Evolutionary conservation across 2,113 vertebrate species (phyloP).

Genomic region (Plecturocebus donacophilus): DNA sequence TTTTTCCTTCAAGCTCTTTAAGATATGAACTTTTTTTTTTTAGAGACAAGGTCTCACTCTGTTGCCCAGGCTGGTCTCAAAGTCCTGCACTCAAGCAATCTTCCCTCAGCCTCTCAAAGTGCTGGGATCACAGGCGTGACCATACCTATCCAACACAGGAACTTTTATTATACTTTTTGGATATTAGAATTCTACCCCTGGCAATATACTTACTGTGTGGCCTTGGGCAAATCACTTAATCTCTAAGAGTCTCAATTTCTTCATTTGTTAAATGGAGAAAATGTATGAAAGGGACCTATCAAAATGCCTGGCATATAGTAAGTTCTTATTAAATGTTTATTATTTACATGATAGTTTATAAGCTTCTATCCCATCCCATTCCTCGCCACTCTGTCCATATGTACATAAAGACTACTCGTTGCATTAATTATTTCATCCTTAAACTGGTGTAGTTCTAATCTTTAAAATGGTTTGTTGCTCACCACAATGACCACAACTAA

Average conservation of each 20-base stretch:
- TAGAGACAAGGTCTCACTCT: no score
- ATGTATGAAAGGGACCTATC: neutral
- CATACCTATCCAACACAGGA: neutral
- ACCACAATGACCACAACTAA: conserved; percentile 69
- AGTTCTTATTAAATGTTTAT: conserved; percentile 63
- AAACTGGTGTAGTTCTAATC: conserved; percentile 54
- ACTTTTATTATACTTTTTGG: neutral
- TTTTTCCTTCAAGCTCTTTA: neutral
- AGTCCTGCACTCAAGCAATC: no score
- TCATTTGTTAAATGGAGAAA: conserved; percentile 28
- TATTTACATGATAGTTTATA: conserved; percentile 59
- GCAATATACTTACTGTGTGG: neutral
- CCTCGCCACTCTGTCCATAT: neutral
- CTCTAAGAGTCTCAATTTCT: neutral
- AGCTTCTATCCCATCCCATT: conserved; percentile 48
- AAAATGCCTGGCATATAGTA: neutral
- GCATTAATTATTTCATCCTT: conserved; percentile 61
- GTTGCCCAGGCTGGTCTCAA: no score
- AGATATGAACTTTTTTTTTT: neutral
- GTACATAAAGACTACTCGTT: conserved; percentile 45
- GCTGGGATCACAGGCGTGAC: no score
- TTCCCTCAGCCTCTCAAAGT: no score
- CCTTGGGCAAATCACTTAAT: neutral
- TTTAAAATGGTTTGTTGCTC: conserved; percentile 57
- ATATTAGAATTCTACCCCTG: neutral